A percentile compares a stretch with the other conserved stretches of the same genome.
These are phyloP conservation scores for Eupithecia pulchellata DNA, from an alignment of 2,888 invertebrate genomes.

Conservation along the genomic window DNA sequence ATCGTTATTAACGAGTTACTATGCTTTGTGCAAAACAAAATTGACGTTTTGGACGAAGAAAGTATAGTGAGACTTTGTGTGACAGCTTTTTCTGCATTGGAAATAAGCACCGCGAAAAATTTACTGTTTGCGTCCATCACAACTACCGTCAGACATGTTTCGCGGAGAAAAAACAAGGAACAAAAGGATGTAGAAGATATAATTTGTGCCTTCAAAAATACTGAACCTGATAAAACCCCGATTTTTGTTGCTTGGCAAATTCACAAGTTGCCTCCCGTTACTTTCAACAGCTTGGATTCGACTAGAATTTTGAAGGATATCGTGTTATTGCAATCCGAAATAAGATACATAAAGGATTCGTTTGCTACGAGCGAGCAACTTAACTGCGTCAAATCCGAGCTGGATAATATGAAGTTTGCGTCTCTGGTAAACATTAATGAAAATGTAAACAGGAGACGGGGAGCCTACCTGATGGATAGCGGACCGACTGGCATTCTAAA, in stretches of 20 bases:
- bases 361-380: not conserved
- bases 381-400: not conserved
- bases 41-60: too few relatives aligned
- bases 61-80: not conserved
- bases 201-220: slow-evolving; percentile 2
- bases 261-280: slow-evolving; percentile 4
- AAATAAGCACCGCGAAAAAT: slow-evolving; percentile 1
- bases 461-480: slow-evolving; percentile 3
- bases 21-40: too few relatives aligned
- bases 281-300: slow-evolving; percentile 3
- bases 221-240: not conserved
- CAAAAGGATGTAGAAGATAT: slow-evolving; percentile 6
- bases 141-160: slow-evolving; percentile 1
- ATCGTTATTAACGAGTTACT: too few relatives aligned
- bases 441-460: slow-evolving; percentile 2
- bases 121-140: not conserved
- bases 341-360: not conserved
- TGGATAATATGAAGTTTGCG: slow-evolving; percentile 2
- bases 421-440: not conserved
- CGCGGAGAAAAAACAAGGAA: slow-evolving; percentile 3
- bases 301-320: slow-evolving; percentile 1
- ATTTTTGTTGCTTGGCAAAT: not conserved
- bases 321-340: not conserved
- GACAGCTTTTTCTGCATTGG: not conserved
- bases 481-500: slow-evolving; percentile 3